phyloP scores from a whole-genome alignment of 2,888 invertebrate genomes.

The Ennomos quercinarius region DNA sequence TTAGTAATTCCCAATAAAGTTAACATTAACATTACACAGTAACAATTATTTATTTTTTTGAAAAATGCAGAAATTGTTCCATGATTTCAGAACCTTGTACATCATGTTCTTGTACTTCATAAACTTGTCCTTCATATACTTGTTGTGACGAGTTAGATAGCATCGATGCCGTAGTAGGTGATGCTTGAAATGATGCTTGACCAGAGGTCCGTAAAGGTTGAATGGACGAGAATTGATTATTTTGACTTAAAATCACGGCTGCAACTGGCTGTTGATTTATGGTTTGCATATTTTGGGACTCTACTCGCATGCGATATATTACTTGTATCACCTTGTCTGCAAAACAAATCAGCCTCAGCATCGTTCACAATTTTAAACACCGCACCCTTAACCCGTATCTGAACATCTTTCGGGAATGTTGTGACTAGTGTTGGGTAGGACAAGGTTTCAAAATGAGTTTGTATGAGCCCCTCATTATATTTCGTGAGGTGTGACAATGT shows the following conservation, averaged over 20 bases:
- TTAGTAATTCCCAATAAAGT: constrained; percentile 19
- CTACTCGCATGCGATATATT: constrained; percentile 26
- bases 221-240: constrained; percentile 24
- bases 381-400: constrained; percentile 31
- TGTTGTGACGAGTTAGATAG: constrained; percentile 27
- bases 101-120: constrained; percentile 27
- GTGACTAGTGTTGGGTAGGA: too few relatives aligned
- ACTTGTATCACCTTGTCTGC: constrained; percentile 25
- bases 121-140: constrained; percentile 21
- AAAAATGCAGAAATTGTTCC: constrained; percentile 20
- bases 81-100: constrained; percentile 23
- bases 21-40: constrained; percentile 26
- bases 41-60: constrained; percentile 19
- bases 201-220: constrained; percentile 24
- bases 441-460: too few relatives aligned
- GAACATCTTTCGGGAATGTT: constrained; percentile 30
- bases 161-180: constrained; percentile 26
- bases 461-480: too few relatives aligned
- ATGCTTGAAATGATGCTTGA: constrained; percentile 25
- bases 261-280: constrained; percentile 24
- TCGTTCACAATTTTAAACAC: constrained; percentile 32
- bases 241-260: constrained; percentile 25
- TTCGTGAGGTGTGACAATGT: too few relatives aligned
- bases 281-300: constrained; percentile 27
- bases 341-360: constrained; percentile 25